These are phyloP conservation scores for Micrastur ruficollis DNA, from an alignment of 2,797 vertebrate species.

Conservation along the genomic window DNA sequence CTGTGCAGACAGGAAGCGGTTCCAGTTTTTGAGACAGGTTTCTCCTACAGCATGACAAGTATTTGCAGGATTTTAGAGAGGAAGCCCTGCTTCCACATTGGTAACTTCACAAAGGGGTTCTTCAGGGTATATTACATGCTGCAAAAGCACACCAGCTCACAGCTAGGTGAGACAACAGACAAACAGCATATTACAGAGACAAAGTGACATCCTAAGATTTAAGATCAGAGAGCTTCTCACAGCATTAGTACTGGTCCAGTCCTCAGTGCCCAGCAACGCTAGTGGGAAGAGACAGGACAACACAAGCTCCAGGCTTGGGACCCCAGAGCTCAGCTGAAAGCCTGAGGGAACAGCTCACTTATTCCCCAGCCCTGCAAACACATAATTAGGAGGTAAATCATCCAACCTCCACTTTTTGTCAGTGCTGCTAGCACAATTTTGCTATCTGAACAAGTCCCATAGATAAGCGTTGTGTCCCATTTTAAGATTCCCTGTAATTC, in stretches of 20 bases:
- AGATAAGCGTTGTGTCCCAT: accelerated
- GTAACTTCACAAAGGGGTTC: background rate
- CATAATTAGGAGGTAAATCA: background rate
- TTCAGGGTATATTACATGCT: accelerated
- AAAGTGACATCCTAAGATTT: background rate
- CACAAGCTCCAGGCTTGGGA: background rate
- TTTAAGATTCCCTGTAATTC: background rate
- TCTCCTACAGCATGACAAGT: background rate
- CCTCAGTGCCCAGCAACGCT: background rate
- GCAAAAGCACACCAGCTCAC: background rate
- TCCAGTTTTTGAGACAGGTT: background rate
- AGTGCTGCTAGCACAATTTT: background rate
- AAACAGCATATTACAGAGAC: accelerated
- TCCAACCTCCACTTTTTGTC: background rate
- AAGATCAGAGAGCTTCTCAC: background rate
- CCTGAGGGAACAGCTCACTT: background rate
- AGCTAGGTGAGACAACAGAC: background rate
- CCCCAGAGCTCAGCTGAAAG: background rate
- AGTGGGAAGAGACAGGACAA: background rate
- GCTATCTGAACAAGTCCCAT: background rate
- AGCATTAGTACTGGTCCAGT: background rate
- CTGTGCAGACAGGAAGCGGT: background rate
- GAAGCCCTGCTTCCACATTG: background rate
- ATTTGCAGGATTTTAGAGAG: background rate
- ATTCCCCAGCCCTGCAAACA: background rate